phyloP scores from a whole-genome alignment of 2,113 vertebrate genomes.

The Probosciger aterrimus region DNA sequence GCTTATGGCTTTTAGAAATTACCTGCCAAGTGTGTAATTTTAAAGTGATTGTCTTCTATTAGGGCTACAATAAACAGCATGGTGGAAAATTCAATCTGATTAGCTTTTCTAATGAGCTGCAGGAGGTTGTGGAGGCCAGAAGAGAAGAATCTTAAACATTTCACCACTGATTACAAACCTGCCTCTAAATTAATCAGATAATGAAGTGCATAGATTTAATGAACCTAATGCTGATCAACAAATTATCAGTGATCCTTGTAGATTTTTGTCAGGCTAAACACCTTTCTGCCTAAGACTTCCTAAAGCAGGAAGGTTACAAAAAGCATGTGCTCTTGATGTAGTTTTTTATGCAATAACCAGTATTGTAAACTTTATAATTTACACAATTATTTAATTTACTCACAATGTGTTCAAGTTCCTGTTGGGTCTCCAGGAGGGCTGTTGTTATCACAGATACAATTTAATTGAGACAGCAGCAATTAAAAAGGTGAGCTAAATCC shows the following conservation, averaged over 20 bases:
- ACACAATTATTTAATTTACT: constrained; percentile 16
- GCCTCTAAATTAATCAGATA: constrained; percentile 60
- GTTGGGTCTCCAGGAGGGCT: neutral
- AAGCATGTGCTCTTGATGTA: neutral
- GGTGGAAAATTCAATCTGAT: constrained; percentile 62
- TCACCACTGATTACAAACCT: constrained; percentile 57
- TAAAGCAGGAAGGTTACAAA: neutral
- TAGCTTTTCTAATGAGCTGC: constrained; percentile 65
- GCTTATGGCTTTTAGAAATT: constrained; percentile 50
- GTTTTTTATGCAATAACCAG: neutral
- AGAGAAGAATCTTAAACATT: constrained; percentile 57
- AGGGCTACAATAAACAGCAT: constrained; percentile 61
- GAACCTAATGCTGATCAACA: constrained; percentile 49
- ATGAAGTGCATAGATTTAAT: constrained; percentile 50
- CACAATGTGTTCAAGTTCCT: neutral
- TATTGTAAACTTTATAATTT: neutral
- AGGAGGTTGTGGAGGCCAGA: constrained; percentile 45
- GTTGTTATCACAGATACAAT: neutral
- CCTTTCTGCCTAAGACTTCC: neutral
- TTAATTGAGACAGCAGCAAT: constrained; percentile 31
- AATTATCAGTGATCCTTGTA: constrained; percentile 9
- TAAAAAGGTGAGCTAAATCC: constrained; percentile 2
- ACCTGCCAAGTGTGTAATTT: constrained; percentile 63
- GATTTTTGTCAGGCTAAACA: neutral
- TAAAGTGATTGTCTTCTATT: constrained; percentile 62